Base-by-base conservation (phyloP, 2,888 invertebrate genomes). In the Aphodius granarius region DNA sequence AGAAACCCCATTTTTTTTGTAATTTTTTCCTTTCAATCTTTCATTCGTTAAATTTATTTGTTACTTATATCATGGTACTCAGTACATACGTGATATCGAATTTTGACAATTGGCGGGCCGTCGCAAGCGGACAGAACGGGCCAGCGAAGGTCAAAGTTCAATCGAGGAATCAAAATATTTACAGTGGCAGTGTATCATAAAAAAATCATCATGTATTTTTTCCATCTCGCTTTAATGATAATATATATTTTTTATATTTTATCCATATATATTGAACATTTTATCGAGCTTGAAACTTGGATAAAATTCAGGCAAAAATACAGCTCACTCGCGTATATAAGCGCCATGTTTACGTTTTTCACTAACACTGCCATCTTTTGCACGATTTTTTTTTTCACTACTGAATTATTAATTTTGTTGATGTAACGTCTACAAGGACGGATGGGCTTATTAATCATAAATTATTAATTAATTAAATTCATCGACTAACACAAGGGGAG, bases 21-120 rank as follows among this genome's bases (percentile, higher is more conserved):
- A 75, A 73, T 71, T 64, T 22, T 83, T 80, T 83, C 43, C n/a
- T 66, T 9, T 22, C 73, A 73, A 64, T 43, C 43, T 43, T 43
- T 43, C 43, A 43, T 43, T 43, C 43, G 3, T 43, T 43, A 43
- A 43, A 9, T 73, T 66, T 75, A 72, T 73, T 73, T 75, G 64
- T 72, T 77, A 76, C 63, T 64, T 43, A 83, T 80, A 83, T 83
- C 83, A 84, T 85, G 83, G 87, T 87, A 87, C 86, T 86, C 85
- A 86, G 87, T 87, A 87, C 86, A 84, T 87, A 87, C 87, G 85
- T 83, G 79, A 83, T 83, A 86, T 86, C 84, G 84, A 85, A 84
- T 84, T 84, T 83, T 64, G 23, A 73, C 71, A 71, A 64, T 70
- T 23, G 21, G 73, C 75, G 43, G 43, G 43, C 13, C 43, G 43